Percentiles rank a stretch among this genome's conserved stretches.
These are phyloP conservation scores for Leptinotarsa lineolata DNA, from an alignment of 1,140 invertebrate species.

Conservation along the genomic window DNA sequence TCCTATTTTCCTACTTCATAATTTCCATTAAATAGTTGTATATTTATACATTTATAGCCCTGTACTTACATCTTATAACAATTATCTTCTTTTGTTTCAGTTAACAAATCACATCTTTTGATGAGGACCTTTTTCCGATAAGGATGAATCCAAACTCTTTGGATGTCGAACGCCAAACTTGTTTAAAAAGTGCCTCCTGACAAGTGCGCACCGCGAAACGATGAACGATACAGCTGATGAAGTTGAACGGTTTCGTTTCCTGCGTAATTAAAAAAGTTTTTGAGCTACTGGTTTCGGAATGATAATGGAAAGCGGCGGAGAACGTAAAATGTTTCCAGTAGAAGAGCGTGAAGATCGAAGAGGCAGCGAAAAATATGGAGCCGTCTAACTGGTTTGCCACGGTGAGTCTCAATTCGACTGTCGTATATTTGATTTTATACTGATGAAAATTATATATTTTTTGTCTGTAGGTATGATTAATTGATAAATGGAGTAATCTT, in stretches of 20 bases:
- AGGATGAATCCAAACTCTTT: neutral
- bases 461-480: too few relatives aligned
- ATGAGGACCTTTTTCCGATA: neutral
- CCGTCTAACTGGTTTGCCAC: constrained; percentile 4
- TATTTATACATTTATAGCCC: too few relatives aligned
- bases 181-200: neutral
- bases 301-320: constrained; percentile 13
- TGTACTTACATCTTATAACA: too few relatives aligned
- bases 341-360: neutral
- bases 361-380: constrained; percentile 1
- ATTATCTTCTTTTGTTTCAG: too few relatives aligned
- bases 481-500: too few relatives aligned
- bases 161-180: neutral
- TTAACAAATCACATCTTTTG: too few relatives aligned
- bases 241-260: constrained; percentile 4
- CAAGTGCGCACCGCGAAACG: neutral
- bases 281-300: neutral
- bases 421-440: too few relatives aligned
- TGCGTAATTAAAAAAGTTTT: constrained; percentile 13
- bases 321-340: neutral
- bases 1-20: too few relatives aligned
- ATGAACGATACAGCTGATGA: constrained; percentile 7
- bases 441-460: too few relatives aligned
- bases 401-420: neutral
- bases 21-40: too few relatives aligned